These are phyloP conservation scores for Lepidurus couesii DNA, from an alignment of 1,140 invertebrate genomes.

Conservation along the genomic window DNA sequence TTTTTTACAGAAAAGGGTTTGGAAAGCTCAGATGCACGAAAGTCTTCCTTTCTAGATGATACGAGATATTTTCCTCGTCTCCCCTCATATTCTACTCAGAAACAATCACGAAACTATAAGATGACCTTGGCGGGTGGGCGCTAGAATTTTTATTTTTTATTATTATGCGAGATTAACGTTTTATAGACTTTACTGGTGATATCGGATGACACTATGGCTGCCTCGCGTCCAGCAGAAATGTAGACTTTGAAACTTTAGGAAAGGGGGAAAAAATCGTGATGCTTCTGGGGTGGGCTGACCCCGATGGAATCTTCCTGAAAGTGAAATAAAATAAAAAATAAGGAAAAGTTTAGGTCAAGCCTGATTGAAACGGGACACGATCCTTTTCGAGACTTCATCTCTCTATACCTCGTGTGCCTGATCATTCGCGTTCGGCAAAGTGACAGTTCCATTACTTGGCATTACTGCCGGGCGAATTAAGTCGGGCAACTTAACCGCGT, in stretches of 20 bases:
- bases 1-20: no score
- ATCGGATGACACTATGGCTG: slow-evolving; percentile 1
- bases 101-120: background rate
- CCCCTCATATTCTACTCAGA: background rate
- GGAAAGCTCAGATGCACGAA: no score
- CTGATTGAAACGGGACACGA: background rate
- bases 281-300: background rate
- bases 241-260: background rate
- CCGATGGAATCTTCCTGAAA: background rate
- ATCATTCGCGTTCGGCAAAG: background rate
- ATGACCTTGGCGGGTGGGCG: slow-evolving; percentile 8
- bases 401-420: slow-evolving; percentile 1
- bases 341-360: background rate
- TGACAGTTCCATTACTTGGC: slow-evolving; percentile 4
- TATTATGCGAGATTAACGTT: background rate
- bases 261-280: background rate
- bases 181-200: background rate
- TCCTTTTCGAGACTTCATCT: background rate
- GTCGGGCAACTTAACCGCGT: background rate
- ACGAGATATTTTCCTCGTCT: background rate
- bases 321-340: background rate
- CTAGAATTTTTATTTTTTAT: background rate
- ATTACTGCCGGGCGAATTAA: background rate
- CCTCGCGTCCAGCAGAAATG: background rate
- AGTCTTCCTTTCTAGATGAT: background rate